These are phyloP conservation scores for Paragorgia papillata DNA, from an alignment of 92 coral and sea anemone genomes.

Conservation along the genomic window DNA sequence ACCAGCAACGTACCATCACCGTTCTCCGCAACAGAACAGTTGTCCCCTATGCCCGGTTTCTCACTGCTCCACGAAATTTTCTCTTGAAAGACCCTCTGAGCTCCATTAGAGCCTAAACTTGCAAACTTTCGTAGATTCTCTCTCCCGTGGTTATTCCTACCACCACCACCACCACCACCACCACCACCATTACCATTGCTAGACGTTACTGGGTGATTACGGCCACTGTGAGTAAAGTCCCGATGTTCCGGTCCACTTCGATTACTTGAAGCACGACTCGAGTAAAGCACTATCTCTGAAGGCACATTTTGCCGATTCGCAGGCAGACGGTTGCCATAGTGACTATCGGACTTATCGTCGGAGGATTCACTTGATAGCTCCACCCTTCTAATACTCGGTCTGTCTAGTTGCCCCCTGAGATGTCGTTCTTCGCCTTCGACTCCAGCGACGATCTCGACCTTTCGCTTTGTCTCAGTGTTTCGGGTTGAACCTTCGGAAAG, in stretches of 20 bases:
- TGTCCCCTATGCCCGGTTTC: background rate
- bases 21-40: background rate
- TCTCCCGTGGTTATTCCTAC: background rate
- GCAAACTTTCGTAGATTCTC: background rate
- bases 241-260: background rate
- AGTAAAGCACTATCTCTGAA: background rate
- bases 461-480: background rate
- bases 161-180: background rate
- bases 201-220: conserved; percentile 6
- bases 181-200: background rate
- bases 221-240: background rate
- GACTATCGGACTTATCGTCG: background rate
- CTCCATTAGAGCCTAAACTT: background rate
- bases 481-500: background rate
- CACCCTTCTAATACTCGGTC: background rate
- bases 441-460: background rate
- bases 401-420: background rate
- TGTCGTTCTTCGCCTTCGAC: background rate
- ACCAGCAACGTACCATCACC: conserved; percentile 21
- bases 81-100: background rate
- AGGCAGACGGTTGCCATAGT: background rate
- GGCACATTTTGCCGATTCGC: background rate
- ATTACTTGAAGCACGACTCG: background rate
- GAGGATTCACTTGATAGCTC: background rate
- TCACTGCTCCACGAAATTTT: background rate